phyloP scores from a whole-genome alignment of 2,113 vertebrate genomes.

The Erpornis zantholeuca region DNA sequence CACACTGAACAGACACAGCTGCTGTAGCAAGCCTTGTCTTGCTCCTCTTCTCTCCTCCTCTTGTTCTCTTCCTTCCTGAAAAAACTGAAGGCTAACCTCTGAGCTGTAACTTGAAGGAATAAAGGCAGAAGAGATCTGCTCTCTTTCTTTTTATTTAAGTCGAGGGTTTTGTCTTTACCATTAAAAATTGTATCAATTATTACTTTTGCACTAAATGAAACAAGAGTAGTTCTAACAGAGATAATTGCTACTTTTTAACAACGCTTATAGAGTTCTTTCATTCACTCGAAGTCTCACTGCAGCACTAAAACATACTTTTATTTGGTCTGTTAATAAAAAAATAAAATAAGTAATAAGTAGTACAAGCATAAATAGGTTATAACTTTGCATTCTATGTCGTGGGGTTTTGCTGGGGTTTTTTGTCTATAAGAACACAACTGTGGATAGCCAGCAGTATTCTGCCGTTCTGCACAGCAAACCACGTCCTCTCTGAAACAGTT shows the following conservation, averaged over 20 bases:
- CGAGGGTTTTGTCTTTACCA: background rate
- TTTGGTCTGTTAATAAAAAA: background rate
- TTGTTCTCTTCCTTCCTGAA: background rate
- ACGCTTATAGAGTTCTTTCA: background rate
- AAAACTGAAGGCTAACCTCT: background rate
- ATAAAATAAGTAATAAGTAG: background rate
- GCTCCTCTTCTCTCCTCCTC: background rate
- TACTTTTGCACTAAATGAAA: background rate
- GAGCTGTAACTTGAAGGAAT: background rate
- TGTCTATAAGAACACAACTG: background rate
- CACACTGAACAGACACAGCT: background rate
- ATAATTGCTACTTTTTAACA: background rate
- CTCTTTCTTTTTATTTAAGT: background rate
- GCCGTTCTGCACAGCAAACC: background rate
- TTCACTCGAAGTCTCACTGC: background rate
- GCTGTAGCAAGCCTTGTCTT: background rate
- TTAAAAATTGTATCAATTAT: rapidly evolving
- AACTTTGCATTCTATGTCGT: rapidly evolving
- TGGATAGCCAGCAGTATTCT: background rate
- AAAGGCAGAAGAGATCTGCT: background rate
- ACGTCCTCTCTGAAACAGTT: background rate
- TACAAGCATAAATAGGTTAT: background rate
- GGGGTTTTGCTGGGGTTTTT: background rate
- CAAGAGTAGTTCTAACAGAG: background rate
- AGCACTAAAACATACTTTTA: background rate